Percentiles rank a stretch among this genome's conserved stretches.
phyloP scores from a whole-genome alignment of 2,797 vertebrate species.

The Apodemus agrarius region DNA sequence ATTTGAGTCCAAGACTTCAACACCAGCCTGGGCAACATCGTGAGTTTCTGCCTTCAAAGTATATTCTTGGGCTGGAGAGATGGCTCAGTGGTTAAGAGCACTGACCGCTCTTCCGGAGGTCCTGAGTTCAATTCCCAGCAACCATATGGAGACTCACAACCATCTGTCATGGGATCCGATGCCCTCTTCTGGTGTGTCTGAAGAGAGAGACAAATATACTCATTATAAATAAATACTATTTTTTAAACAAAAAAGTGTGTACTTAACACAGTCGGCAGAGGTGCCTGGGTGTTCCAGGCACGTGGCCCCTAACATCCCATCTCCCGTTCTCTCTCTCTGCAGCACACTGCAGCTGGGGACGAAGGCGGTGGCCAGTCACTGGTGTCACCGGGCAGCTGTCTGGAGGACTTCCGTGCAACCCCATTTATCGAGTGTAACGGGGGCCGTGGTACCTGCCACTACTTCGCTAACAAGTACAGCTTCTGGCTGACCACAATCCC shows the following conservation, averaged over 20 bases:
- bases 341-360: constrained; percentile 97
- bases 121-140: too few species aligned
- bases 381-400: constrained; percentile 97
- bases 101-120: too few species aligned
- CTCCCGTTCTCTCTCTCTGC: constrained; percentile 54
- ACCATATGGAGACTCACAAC: too few species aligned
- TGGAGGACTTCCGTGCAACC: constrained; percentile 97
- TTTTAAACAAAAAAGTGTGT: neutral
- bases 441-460: constrained; percentile 97
- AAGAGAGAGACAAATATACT: too few species aligned
- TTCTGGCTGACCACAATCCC: constrained; percentile 96
- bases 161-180: too few species aligned
- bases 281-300: neutral
- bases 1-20: neutral
- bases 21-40: neutral
- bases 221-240: too few species aligned
- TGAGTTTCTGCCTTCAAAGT: neutral
- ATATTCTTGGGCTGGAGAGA: too few species aligned
- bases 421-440: constrained; percentile 99
- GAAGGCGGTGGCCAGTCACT: constrained; percentile 97
- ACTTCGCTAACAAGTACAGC: constrained; percentile 98
- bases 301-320: neutral
- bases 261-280: neutral
- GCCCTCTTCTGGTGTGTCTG: too few species aligned
- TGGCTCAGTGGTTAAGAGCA: too few species aligned